These are phyloP conservation scores for Microchrysa polita DNA, from an alignment of 2,888 invertebrate species.

Conservation along the genomic window DNA sequence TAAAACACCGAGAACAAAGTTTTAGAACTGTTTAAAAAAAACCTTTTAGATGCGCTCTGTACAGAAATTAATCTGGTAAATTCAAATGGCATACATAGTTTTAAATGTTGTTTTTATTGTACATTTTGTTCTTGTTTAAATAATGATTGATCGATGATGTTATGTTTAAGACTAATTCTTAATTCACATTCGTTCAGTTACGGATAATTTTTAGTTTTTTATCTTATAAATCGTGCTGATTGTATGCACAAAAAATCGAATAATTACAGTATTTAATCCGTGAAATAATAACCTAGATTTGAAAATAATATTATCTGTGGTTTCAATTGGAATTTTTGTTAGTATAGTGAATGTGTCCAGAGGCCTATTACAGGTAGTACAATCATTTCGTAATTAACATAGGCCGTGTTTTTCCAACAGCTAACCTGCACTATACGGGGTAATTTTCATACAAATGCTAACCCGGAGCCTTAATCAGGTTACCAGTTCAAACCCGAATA, in stretches of 20 bases:
- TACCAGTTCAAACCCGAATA: too few relatives aligned
- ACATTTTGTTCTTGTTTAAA: conserved; percentile 28
- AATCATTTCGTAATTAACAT: too few relatives aligned
- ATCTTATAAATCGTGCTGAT: conserved; percentile 32
- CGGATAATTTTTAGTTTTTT: conserved; percentile 14
- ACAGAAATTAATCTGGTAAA: too few relatives aligned
- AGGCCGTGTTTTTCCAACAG: too few relatives aligned
- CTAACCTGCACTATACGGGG: too few relatives aligned
- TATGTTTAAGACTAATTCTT: background rate
- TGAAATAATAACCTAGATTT: conserved; percentile 35
- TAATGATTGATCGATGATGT: background rate
- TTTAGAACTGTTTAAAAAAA: background rate
- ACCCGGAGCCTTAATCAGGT: too few relatives aligned
- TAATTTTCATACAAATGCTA: too few relatives aligned
- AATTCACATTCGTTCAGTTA: conserved; percentile 1
- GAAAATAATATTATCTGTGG: too few relatives aligned
- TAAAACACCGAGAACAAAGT: background rate
- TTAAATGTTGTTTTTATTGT: conserved; percentile 19
- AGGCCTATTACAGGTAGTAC: too few relatives aligned
- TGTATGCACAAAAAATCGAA: conserved; percentile 32
- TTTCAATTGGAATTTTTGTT: too few relatives aligned
- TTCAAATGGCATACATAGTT: conserved; percentile 9
- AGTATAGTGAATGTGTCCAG: too few relatives aligned
- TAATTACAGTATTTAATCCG: conserved; percentile 38
- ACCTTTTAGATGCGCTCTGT: too few relatives aligned